Percentiles rank a stretch among this genome's conserved stretches.
Conservation (phyloP, 2,113 vertebrate genomes). For the Polypterus senegalus region DNA sequence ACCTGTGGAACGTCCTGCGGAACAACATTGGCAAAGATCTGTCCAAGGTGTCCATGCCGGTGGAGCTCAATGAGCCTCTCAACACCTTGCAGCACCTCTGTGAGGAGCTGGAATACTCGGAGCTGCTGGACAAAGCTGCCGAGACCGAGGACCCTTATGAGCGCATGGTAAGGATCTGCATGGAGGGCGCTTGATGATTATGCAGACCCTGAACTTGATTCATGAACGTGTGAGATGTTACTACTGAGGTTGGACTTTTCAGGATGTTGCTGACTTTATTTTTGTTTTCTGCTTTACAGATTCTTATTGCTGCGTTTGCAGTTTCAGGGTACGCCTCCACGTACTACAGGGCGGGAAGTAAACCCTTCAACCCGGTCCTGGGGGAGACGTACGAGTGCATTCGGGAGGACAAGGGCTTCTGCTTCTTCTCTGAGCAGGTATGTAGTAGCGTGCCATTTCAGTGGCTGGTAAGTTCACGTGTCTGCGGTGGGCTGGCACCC, state of each 20-base stretch:
- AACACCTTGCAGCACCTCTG: conserved; percentile 97
- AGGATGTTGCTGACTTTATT: too few species aligned
- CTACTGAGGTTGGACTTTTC: too few species aligned
- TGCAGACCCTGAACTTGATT: too few species aligned
- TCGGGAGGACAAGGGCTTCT: conserved; percentile 93
- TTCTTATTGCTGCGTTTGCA: conserved; percentile 89
- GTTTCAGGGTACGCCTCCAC: conserved; percentile 94
- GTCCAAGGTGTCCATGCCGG: conserved; percentile 97
- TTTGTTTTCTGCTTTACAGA: conserved; percentile 52
- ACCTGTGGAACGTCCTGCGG: conserved; percentile 96
- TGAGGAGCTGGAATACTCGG: conserved; percentile 93
- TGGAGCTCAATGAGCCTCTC: conserved; percentile 94
- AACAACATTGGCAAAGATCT: conserved; percentile 98
- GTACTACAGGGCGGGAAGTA: conserved; percentile 95
- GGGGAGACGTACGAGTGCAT: conserved; percentile 97
- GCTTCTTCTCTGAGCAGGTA: conserved; percentile 96
- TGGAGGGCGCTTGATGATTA: too few species aligned
- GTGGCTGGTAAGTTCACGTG: too few species aligned
- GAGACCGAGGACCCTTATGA: conserved; percentile 84
- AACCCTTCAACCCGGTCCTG: conserved; percentile 96
- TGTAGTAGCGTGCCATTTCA: neutral
- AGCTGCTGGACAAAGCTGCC: conserved; percentile 90
- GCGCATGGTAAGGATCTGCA: conserved; percentile 69
- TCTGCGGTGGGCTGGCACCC: too few species aligned
- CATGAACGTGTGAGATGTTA: too few species aligned